Evolutionary conservation across 1,140 invertebrate genomes (phyloP).

Genomic region (Reticulitermes speratus): DNA sequence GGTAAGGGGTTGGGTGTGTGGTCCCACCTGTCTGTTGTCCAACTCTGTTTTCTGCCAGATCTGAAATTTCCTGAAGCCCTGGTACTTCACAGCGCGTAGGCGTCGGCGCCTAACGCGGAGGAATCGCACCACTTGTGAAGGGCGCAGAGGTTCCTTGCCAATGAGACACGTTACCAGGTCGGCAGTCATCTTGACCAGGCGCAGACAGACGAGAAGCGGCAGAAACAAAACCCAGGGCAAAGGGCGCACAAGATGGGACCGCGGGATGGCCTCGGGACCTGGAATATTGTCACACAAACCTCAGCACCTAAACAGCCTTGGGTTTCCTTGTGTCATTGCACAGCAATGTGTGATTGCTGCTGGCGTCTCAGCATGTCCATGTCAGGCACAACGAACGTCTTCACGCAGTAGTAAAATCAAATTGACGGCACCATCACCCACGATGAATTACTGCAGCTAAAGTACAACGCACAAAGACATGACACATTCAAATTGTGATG

Average conservation of each 20-base stretch:
- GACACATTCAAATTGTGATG: no score
- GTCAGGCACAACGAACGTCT: no score
- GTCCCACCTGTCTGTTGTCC: not conserved
- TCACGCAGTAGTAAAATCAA: no score
- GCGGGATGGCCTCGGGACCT: not conserved
- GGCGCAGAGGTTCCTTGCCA: not conserved
- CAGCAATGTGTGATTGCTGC: no score
- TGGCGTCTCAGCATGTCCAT: no score
- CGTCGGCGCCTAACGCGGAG: not conserved
- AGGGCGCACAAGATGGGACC: not conserved
- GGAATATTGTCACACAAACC: not conserved
- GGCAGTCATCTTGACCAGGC: not conserved
- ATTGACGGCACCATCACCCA: no score
- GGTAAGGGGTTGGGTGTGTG: no score
- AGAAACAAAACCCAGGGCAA: not conserved
- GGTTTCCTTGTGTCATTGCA: no score
- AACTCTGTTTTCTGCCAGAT: not conserved
- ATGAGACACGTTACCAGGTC: not conserved
- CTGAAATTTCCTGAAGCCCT: not conserved
- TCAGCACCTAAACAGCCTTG: no score
- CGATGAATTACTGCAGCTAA: no score
- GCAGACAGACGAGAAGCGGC: not conserved
- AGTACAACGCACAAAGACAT: no score
- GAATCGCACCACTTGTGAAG: not conserved
- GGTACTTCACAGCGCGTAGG: not conserved